Base-by-base conservation (phyloP, 2,113 vertebrate genomes). In the Nettapus auritus region DNA sequence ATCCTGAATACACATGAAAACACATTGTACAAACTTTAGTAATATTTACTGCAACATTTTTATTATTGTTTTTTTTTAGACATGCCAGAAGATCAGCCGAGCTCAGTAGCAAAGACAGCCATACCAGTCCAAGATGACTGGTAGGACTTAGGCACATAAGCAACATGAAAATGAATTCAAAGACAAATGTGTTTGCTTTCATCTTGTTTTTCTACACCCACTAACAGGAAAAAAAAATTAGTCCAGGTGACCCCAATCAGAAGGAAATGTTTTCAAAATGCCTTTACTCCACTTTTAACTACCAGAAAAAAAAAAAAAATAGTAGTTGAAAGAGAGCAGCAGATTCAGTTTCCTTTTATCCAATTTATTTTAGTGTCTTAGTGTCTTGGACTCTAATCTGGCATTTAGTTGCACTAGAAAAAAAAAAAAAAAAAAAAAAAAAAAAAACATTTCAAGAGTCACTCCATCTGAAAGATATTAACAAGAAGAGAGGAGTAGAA, bases 121-220 rank as follows among this genome's bases (percentile, higher is more conserved):
- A 20, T 62, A 36, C n/a, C 73, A 78, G 38, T 57, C 40, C 50
- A 33, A 93, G 63, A 68, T 53, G 73, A 77, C 78, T 78, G 5
- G 22, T 42, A 74, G 88, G 88, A 80, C 73, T 80, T 85, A 84
- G 13, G 63, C 63, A 66, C 50, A 67, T 90, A 94, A 94, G 92
- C 78, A 76, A 87, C 52, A 91, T 53, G 8, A 17, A 50, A 92
- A 85, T n/a, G 18, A 57, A 59, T 63, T 85, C 16, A 36, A 71
- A 93, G 88, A 0, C 33, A 63, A 44, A 25, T 48, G 9, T 23
- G 28, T 66, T 92, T 90, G 86, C 79, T 94, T 95, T 96, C 64
- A 67, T 82, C 88, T 94, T 92, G 82, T 90, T 97, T 95, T 95
- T 92, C 90, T 84, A 95, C 62, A 82, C 78, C 82, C 79, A 26